A percentile compares a stretch with the other conserved stretches of the same genome.
Conservation (phyloP, 2,113 vertebrate species). For the Suncus etruscus region DNA sequence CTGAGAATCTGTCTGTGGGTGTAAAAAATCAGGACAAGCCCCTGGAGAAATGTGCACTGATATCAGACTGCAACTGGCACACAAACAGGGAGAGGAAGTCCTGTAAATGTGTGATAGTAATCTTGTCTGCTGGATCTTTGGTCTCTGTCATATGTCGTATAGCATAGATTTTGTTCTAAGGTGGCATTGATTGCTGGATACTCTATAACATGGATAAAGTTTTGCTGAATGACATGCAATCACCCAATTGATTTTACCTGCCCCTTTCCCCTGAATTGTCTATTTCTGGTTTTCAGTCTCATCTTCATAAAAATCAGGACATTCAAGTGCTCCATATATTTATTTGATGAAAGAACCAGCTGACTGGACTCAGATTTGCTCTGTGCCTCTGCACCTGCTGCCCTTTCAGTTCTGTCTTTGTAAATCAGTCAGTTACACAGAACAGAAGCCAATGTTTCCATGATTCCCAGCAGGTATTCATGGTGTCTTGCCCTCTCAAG, state of each 20-base stretch:
- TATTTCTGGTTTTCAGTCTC: not conserved
- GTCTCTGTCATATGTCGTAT: not conserved
- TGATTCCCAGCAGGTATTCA: not conserved
- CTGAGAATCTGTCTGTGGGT: not conserved
- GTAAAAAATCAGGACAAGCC: not conserved
- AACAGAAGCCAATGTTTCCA: not conserved
- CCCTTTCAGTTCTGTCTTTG: constrained; percentile 30
- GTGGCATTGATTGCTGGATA: not conserved
- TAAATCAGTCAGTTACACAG: constrained; percentile 45
- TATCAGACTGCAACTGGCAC: no score
- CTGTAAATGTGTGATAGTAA: not conserved
- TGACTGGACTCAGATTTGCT: not conserved
- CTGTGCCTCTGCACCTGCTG: not conserved
- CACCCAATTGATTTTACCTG: not conserved
- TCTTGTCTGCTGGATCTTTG: not conserved
- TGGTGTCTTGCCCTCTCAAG: not conserved
- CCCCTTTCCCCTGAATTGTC: not conserved
- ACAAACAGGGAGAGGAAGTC: not conserved
- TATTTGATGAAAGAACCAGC: not conserved
- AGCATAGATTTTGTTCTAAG: not conserved
- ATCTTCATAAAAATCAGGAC: constrained; percentile 9
- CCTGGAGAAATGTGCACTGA: not conserved
- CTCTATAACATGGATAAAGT: not conserved
- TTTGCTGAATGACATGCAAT: not conserved
- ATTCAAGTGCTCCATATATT: constrained; percentile 4